phyloP scores from a whole-genome alignment of 2,113 vertebrate species.

The Leptobrachium leishanense region DNA sequence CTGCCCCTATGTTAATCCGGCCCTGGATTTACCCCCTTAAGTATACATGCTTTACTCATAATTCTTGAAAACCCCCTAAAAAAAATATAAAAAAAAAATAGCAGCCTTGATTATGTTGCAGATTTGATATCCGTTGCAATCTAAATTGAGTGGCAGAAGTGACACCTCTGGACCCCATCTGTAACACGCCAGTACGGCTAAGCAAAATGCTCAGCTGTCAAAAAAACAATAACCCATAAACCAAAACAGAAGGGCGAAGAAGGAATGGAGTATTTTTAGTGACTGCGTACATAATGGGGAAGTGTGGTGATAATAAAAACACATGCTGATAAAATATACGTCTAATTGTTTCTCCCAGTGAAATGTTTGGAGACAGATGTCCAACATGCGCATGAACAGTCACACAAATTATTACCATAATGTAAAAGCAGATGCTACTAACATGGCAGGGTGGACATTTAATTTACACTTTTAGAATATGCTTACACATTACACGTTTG shows the following conservation, averaged over 20 bases:
- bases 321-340: background rate
- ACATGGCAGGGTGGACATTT: too few species aligned
- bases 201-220: background rate
- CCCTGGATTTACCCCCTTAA: too few species aligned
- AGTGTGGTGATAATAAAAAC: background rate
- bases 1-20: too few species aligned
- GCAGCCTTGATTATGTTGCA: too few species aligned
- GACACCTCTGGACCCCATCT: background rate
- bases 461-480: too few species aligned
- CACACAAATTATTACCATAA: conserved; percentile 2
- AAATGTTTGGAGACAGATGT: conserved; percentile 20
- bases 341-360: conserved; percentile 5
- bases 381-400: background rate
- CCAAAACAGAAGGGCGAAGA: background rate
- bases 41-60: too few species aligned
- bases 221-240: background rate
- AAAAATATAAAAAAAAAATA: too few species aligned
- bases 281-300: background rate
- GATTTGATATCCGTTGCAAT: too few species aligned
- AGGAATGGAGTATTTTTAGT: conserved; percentile 7
- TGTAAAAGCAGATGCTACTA: conserved; percentile 8
- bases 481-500: too few species aligned
- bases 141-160: too few species aligned
- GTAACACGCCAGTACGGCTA: background rate
- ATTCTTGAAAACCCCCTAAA: too few species aligned